These are phyloP conservation scores for Muntiacus muntjak DNA, from an alignment of 2,113 vertebrate genomes.

Conservation along the genomic window DNA sequence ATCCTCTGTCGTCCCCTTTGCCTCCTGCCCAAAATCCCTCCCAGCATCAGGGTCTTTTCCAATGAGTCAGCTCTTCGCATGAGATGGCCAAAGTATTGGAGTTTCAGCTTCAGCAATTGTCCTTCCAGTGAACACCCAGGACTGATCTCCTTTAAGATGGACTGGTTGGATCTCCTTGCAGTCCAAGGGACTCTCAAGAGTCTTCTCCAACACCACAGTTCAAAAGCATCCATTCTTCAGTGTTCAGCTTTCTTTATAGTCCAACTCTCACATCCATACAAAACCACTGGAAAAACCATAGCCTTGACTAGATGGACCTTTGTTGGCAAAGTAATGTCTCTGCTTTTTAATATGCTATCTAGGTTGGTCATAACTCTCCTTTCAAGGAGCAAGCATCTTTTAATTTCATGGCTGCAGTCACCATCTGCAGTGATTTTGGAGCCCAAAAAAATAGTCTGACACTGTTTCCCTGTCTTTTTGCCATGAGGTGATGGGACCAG, in stretches of 20 bases:
- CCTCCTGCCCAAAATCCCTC: not conserved
- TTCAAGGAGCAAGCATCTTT: not conserved
- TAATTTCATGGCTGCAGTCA: not conserved
- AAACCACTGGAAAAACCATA: not conserved
- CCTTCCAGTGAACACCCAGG: not conserved
- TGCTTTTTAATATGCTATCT: not conserved
- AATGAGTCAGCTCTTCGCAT: not conserved
- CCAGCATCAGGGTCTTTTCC: not conserved
- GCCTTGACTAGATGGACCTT: not conserved
- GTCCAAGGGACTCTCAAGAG: not conserved
- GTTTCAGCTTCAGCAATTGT: not conserved
- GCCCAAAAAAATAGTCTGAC: rapidly evolving
- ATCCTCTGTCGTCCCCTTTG: not conserved
- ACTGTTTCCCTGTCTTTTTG: not conserved
- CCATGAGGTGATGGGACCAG: not conserved
- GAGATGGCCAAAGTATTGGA: not conserved
- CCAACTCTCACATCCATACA: not conserved
- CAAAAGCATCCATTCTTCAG: not conserved
- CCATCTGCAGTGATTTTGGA: not conserved
- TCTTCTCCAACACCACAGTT: not conserved
- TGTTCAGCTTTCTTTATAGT: not conserved
- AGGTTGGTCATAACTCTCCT: not conserved
- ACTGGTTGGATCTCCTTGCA: not conserved
- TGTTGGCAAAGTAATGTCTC: not conserved
- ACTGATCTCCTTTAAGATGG: not conserved